Evolutionary conservation across 92 coral and sea anemone species (phyloP), one percentile per base, ranked within the genome.

Genomic region (Porites evermanni): DNA sequence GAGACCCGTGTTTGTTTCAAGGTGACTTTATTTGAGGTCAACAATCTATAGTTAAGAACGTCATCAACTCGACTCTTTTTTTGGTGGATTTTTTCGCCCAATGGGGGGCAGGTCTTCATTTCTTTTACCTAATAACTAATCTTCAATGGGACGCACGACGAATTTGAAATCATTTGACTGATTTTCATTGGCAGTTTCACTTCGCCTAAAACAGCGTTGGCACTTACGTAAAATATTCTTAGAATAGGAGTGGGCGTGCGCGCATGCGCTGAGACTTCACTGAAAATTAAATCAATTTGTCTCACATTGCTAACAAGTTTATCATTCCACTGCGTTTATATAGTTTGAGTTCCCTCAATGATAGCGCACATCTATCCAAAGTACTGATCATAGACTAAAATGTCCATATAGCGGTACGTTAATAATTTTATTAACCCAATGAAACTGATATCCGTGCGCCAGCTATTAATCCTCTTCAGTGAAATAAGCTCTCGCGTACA

Each of bases 261-360:
- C 51, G 73, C 80, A 26, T 83, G 80, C 87, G 79, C 54, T 19
- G 47, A 74, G 64, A 29, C 72, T 8, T 38, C 72, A 16, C 38
- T 6, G 52, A 83, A 83, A 83, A 63, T 83, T n/a, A 73, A 64
- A 72, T 83, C 71, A 83, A 61, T 83, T 83, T 83, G 87, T 32
- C 80, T 65, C 47, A 53, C 16, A 74, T 8, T 24, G 53, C 19
- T 60, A 51, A 64, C 52, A 63, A 64, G 64, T 61, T 73, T 82
- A 73, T 74, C 73, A 51, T 71, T 32, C 63, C 53, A 23, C 11
- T 59, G 71, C 72, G 21, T 29, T 69, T 32, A 29, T 58, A 17
- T 53, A n/a, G 17, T 67, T 50, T 32, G 23, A 38, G 60, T 58
- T 80, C 47, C 2, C 18, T 11, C 69, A 20, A 17, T 56, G 86